A percentile compares a stretch with the other conserved stretches of the same genome.
Evolutionary conservation across 1,140 invertebrate genomes (phyloP).

Genomic region (Drosophila mojavensis): DNA sequence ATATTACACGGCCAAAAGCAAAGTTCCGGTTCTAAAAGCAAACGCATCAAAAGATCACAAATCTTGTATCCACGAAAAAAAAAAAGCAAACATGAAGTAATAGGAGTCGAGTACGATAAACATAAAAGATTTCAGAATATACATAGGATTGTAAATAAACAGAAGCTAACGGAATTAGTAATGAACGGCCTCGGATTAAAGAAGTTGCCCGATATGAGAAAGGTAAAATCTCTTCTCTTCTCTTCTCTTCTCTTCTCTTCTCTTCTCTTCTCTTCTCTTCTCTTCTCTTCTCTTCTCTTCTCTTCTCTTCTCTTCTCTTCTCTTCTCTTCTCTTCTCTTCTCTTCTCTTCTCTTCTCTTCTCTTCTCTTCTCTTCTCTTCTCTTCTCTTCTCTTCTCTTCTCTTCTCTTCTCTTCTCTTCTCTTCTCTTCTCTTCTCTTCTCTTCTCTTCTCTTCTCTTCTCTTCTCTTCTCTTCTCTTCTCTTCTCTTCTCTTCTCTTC

Average conservation of each 20-base stretch:
- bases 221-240: slow-evolving; percentile 38
- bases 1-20: background rate
- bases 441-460: too few species aligned
- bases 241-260: background rate
- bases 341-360: too few species aligned
- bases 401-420: too few species aligned
- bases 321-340: too few species aligned
- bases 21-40: background rate
- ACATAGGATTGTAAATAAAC: slow-evolving; percentile 38
- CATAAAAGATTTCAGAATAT: slow-evolving; percentile 5
- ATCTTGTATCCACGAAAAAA: slow-evolving; percentile 4
- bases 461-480: too few species aligned
- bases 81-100: background rate
- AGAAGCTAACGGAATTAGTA: slow-evolving; percentile 57
- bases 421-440: too few species aligned
- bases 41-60: slow-evolving; percentile 23
- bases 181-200: slow-evolving; percentile 68
- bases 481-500: too few species aligned
- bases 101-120: background rate
- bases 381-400: too few species aligned
- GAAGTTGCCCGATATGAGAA: slow-evolving; percentile 70
- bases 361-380: too few species aligned
- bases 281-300: too few species aligned
- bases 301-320: too few species aligned
- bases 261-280: background rate